phyloP scores from a whole-genome alignment of 30 jellyfish, hydroid and myxozoan species.

The Chrysaora quinquecirrha region DNA sequence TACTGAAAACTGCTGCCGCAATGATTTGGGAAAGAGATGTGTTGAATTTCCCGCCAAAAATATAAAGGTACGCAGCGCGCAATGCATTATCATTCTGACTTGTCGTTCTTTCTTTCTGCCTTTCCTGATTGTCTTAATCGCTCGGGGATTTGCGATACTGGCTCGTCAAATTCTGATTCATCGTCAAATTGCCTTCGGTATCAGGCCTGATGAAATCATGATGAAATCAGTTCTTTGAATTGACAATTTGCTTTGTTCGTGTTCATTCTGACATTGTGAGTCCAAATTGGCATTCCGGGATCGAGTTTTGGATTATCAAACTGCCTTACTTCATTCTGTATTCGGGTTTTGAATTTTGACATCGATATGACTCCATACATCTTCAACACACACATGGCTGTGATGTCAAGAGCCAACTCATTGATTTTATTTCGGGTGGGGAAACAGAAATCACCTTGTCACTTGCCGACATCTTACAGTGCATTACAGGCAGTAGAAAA shows the following conservation, averaged over 20 bases:
- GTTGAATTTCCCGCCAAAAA: slow-evolving; percentile 9
- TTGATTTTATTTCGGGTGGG: not conserved
- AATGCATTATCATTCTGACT: not conserved
- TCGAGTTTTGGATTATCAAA: no score
- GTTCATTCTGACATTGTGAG: no score
- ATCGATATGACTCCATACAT: no score
- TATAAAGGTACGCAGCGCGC: slow-evolving; percentile 7
- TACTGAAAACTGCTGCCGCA: not conserved
- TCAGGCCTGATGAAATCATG: no score
- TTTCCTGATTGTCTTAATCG: not conserved
- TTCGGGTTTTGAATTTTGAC: no score
- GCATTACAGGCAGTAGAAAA: not conserved
- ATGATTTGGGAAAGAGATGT: not conserved
- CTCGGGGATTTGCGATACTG: not conserved
- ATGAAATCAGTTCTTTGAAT: no score
- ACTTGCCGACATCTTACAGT: not conserved
- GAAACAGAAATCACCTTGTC: not conserved
- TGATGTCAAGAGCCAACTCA: no score
- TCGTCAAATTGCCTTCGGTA: no score
- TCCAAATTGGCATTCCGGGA: no score
- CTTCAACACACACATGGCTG: no score
- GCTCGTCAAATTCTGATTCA: not conserved
- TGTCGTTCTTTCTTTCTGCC: not conserved
- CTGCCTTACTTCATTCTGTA: no score
- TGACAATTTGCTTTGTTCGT: no score